phyloP scores from a whole-genome alignment of 2,797 vertebrate species.

The Macropodus opercularis region DNA sequence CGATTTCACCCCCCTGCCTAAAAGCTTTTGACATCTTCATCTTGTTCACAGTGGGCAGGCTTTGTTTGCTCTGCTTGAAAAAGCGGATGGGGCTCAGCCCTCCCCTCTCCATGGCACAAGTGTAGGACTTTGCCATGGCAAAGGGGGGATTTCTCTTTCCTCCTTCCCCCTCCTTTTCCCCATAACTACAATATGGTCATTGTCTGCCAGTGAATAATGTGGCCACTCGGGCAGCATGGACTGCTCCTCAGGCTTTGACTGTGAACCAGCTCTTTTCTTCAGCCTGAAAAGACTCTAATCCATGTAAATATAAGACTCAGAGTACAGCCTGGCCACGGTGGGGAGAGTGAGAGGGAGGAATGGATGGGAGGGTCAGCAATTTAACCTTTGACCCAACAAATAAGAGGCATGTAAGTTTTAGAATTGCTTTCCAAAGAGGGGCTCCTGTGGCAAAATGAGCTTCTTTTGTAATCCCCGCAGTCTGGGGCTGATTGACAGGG shows the following conservation, averaged over 20 bases:
- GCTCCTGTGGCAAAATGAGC: constrained; percentile 94
- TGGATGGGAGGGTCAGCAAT: constrained; percentile 94
- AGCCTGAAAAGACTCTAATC: constrained; percentile 99
- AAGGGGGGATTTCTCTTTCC: constrained; percentile 85
- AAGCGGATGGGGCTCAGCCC: constrained; percentile 93
- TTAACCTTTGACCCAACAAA: constrained; percentile 99
- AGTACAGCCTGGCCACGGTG: constrained; percentile 94
- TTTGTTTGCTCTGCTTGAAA: constrained; percentile 99
- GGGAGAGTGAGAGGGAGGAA: constrained; percentile 81
- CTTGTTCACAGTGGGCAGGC: constrained; percentile 92
- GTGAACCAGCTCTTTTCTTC: constrained; percentile 98
- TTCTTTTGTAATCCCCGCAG: constrained; percentile 86
- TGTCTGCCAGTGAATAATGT: constrained; percentile 98
- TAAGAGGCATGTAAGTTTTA: constrained; percentile 99
- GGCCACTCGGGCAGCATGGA: constrained; percentile 97
- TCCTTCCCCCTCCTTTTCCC: constrained; percentile 89
- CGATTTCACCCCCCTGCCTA: constrained; percentile 75
- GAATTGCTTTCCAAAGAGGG: constrained; percentile 99
- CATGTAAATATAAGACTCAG: constrained; percentile 99
- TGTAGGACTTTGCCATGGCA: constrained; percentile 94
- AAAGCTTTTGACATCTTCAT: constrained; percentile 99
- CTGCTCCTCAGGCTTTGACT: constrained; percentile 94
- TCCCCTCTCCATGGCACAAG: constrained; percentile 95
- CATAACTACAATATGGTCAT: constrained; percentile 98
- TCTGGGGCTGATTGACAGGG: constrained; percentile 92